Evolutionary conservation across 2,113 vertebrate species (phyloP).

Genomic region (Pimephales promelas): DNA sequence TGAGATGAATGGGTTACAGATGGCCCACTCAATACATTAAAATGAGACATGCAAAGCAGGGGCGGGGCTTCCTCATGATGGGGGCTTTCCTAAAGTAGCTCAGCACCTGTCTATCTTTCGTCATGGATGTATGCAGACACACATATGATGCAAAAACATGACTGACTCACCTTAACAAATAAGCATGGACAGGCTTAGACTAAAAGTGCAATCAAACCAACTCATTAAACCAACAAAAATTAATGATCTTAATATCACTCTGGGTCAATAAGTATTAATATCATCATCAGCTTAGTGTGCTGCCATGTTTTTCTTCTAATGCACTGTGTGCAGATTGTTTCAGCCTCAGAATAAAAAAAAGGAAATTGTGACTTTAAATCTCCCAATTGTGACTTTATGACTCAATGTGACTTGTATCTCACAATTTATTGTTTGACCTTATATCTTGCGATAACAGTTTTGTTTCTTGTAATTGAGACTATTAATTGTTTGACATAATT

Average conservation of each 20-base stretch:
- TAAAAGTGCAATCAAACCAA: background rate
- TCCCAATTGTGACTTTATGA: too few species aligned
- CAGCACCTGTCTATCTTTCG: conserved; percentile 49
- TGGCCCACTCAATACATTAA: conserved; percentile 80
- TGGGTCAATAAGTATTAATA: background rate
- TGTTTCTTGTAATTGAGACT: background rate
- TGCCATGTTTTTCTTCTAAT: background rate
- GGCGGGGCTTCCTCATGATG: conserved; percentile 61
- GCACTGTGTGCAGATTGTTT: too few species aligned
- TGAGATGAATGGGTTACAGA: conserved; percentile 81
- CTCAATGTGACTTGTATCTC: background rate
- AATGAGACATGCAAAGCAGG: conserved; percentile 73
- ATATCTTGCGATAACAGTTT: background rate
- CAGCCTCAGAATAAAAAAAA: too few species aligned
- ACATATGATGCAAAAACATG: conserved; percentile 27
- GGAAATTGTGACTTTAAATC: too few species aligned
- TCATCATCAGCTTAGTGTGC: background rate
- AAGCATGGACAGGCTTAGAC: background rate
- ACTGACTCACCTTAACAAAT: conserved; percentile 16
- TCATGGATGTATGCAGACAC: conserved; percentile 32
- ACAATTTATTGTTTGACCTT: background rate
- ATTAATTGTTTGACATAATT: too few species aligned
- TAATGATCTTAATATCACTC: background rate
- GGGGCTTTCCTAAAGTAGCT: conserved; percentile 51
- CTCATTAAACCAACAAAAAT: conserved; percentile 6